Base-by-base conservation (phyloP, 1,140 invertebrate species). In the Tetragonula clypearis region DNA sequence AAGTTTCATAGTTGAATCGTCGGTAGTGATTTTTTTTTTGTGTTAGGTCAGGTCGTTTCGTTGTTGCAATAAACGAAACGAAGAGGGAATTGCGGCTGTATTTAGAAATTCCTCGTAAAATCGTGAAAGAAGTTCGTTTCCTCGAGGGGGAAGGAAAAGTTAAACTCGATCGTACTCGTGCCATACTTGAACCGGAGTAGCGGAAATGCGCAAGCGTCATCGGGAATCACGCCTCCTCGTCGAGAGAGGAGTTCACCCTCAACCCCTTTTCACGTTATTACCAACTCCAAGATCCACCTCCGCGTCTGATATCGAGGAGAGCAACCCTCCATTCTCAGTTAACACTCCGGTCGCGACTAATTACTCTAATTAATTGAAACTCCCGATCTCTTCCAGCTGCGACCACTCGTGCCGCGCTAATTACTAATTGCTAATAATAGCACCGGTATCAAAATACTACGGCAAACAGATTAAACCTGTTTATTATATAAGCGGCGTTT, bases 291-390 rank as follows among this genome's bases (percentile, higher is more conserved):
- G 82, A 89, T 79, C 87, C 85, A 90, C 66, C 85, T 84, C 88
- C 73, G 73, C 84, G 84, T 89, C 73, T 90, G 87, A 92, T 92
- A 92, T 90, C 89, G 90, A 86, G 87, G 87, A 35, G 35, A 35
- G 35, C 88, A 90, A 89, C 90, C 91, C 93, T 91, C 88, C 88
- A 86, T 92, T 91, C 86, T 85, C 92, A 94, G 90, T 94, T 93
- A 94, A 94, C 94, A 93, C 93, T 93, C 90, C 90, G 93, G 91
- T 93, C 88, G 88, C 86, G 91, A 94, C 93, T 94, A 94, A 94
- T 94, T 94, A 92, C 92, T 92, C 93, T 92, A 94, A 93, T 94
- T 94, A 94, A 94, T 93, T 91, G 92, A 92, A 93, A 92, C 90
- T 91, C 90, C 90, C 79, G 86, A 85, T 84, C 74, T 84, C 74